Evolutionary conservation across 30 jellyfish, hydroid and myxozoan genomes (phyloP), one percentile per base, ranked within the genome.

Genomic region (Turritopsis rubra): DNA sequence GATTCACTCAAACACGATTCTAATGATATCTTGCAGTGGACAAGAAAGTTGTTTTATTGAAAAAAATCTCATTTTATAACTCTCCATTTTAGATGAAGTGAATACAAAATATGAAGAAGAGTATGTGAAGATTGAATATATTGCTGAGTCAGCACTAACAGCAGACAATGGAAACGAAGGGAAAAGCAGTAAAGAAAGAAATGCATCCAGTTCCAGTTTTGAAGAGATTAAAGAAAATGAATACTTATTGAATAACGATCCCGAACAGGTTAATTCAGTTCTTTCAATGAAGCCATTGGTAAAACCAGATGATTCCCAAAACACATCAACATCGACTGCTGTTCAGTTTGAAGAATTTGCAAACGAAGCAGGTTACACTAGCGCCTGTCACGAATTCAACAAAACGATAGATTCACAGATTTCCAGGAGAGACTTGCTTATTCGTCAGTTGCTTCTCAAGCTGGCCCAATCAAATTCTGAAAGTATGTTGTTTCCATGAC

Each of bases 301-400:
- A n/a, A n/a, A n/a, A n/a, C n/a, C n/a, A n/a, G n/a, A n/a, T n/a
- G n/a, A n/a, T n/a, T n/a, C n/a, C n/a, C n/a, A n/a, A n/a, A n/a
- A n/a, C n/a, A n/a, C n/a, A n/a, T n/a, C n/a, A n/a, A n/a, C n/a
- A n/a, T n/a, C n/a, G n/a, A n/a, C n/a, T n/a, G n/a, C n/a, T n/a
- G n/a, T n/a, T n/a, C n/a, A n/a, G n/a, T 41, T 41, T 5, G 60
- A 41, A 41, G 60, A 41, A 41, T 8, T n/a, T 68, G 16, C 77
- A 68, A 68, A 27, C 77, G 30, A 68, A 23, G 17, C 28, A 68
- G 77, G 19, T 7, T 68, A 68, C 77, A n/a, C 77, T 7, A 68
- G 77, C 19, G 77, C 77, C 16, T 68, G 77, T 68, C 77, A 68
- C 21, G 77, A 68, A 27, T n/a, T 68, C 19, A 68, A 68, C 21